Percentiles rank a stretch among this genome's conserved stretches.
Evolutionary conservation across 2,888 invertebrate species (phyloP).

Genomic region (Conchocele bisecta): DNA sequence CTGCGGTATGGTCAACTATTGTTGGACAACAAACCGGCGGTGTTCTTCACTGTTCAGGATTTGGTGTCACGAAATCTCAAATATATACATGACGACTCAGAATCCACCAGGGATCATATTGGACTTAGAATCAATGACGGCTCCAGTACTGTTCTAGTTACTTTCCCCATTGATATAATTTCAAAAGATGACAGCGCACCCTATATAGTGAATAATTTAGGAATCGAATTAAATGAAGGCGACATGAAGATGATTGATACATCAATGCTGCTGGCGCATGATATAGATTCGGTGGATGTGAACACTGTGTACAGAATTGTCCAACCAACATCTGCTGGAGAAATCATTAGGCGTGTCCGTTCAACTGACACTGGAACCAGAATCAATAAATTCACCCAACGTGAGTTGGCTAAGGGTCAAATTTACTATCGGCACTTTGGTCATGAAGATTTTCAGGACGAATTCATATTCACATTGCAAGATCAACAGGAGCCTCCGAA

Average conservation of each 20-base stretch:
- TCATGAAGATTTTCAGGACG: slow-evolving; percentile 75
- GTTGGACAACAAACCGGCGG: slow-evolving; percentile 71
- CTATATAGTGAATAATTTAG: slow-evolving; percentile 78
- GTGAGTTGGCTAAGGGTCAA: slow-evolving; percentile 79
- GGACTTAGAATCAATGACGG: slow-evolving; percentile 80
- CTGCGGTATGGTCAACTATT: slow-evolving; percentile 77
- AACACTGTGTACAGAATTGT: slow-evolving; percentile 78
- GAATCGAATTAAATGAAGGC: slow-evolving; percentile 79
- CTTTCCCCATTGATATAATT: slow-evolving; percentile 79
- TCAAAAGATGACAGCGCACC: slow-evolving; percentile 82
- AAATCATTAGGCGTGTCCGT: slow-evolving; percentile 74
- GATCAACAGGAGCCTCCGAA: slow-evolving; percentile 81
- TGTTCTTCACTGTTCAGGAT: slow-evolving; percentile 78
- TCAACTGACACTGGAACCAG: slow-evolving; percentile 74
- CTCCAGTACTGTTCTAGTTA: slow-evolving; percentile 73
- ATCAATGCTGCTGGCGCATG: slow-evolving; percentile 76
- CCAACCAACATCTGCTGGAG: slow-evolving; percentile 77
- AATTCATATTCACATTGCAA: slow-evolving; percentile 77
- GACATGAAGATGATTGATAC: slow-evolving; percentile 74
- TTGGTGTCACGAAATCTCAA: slow-evolving; percentile 70
- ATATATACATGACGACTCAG: slow-evolving; percentile 79
- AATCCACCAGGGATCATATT: slow-evolving; percentile 78
- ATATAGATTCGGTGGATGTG: slow-evolving; percentile 78
- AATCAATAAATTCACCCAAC: slow-evolving; percentile 78
- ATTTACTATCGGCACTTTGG: slow-evolving; percentile 81